Conservation (phyloP, 1,140 invertebrate genomes). For the Macrostomum lignano region DNA sequence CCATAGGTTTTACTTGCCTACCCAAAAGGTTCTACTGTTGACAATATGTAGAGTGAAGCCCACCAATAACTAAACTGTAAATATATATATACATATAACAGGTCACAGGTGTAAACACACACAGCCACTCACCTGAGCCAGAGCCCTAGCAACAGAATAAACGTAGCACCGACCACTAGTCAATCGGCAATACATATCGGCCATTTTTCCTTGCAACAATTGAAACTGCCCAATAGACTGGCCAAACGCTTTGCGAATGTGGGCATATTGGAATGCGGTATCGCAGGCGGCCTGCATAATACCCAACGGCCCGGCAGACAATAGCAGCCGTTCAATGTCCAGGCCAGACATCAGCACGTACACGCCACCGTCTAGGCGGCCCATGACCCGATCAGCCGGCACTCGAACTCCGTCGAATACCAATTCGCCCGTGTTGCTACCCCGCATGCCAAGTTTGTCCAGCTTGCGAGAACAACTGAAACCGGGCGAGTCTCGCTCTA, state of each 20-base stretch:
- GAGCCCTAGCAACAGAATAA: constrained; percentile 58
- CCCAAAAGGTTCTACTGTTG: too few species aligned
- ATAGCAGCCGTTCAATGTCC: constrained; percentile 60
- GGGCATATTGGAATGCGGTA: constrained; percentile 71
- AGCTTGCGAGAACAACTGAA: constrained; percentile 60
- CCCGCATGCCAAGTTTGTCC: constrained; percentile 93
- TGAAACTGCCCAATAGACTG: constrained; percentile 62
- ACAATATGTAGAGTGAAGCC: too few species aligned
- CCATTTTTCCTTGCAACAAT: constrained; percentile 56
- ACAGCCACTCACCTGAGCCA: too few species aligned
- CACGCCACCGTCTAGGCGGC: constrained; percentile 56
- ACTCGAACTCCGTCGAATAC: constrained; percentile 83
- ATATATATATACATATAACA: too few species aligned
- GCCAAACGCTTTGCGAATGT: constrained; percentile 66
- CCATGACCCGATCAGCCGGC: constrained; percentile 53
- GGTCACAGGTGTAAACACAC: too few species aligned
- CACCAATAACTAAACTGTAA: too few species aligned
- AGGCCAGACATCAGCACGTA: constrained; percentile 88
- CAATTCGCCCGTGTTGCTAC: constrained; percentile 73
- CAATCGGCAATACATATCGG: constrained; percentile 77
- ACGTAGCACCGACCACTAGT: constrained; percentile 57
- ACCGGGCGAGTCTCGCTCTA: constrained; percentile 61
- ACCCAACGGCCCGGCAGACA: constrained; percentile 60
- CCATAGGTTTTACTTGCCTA: too few species aligned
- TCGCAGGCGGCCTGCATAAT: constrained; percentile 83